Evolutionary conservation across 1,140 invertebrate genomes (phyloP).

Genomic region (Microplitis demolitor): DNA sequence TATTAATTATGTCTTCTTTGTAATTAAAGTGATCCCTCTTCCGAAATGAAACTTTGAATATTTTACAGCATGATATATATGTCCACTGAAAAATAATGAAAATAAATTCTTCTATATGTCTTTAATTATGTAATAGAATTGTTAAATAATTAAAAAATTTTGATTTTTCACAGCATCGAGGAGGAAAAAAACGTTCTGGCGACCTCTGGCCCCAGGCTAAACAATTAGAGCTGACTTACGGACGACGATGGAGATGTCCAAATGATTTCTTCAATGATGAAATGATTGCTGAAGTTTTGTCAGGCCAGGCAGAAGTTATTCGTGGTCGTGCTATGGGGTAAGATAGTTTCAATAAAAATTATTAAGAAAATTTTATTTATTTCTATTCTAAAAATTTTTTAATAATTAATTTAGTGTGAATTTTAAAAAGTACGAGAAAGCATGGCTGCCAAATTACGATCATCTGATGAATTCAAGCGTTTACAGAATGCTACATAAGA

Average conservation of each 20-base stretch:
- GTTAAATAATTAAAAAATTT: neutral
- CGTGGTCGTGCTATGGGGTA: slow-evolving; percentile 77
- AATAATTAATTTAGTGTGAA: slow-evolving; percentile 66
- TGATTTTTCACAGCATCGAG: slow-evolving; percentile 46
- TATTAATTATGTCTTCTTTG: neutral
- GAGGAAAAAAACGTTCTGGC: slow-evolving; percentile 50
- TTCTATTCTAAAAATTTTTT: neutral
- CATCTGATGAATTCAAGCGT: slow-evolving; percentile 76
- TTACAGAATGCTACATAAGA: slow-evolving; percentile 74
- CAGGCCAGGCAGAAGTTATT: slow-evolving; percentile 76
- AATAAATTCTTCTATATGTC: too few species aligned
- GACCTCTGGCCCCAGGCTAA: slow-evolving; percentile 61
- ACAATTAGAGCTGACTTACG: slow-evolving; percentile 61
- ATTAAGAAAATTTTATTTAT: neutral
- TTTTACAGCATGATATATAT: neutral
- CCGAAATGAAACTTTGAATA: neutral
- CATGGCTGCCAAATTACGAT: slow-evolving; percentile 66
- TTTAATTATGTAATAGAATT: too few species aligned
- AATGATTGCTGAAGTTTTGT: slow-evolving; percentile 75
- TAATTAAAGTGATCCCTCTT: neutral
- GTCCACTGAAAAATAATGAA: too few species aligned
- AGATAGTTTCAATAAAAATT: slow-evolving; percentile 16
- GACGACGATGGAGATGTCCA: slow-evolving; percentile 74
- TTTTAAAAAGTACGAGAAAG: slow-evolving; percentile 78
- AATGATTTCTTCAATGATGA: slow-evolving; percentile 80